phyloP scores from a whole-genome alignment of 2,113 vertebrate species.

The Stomatorhinus ivindoensis region DNA sequence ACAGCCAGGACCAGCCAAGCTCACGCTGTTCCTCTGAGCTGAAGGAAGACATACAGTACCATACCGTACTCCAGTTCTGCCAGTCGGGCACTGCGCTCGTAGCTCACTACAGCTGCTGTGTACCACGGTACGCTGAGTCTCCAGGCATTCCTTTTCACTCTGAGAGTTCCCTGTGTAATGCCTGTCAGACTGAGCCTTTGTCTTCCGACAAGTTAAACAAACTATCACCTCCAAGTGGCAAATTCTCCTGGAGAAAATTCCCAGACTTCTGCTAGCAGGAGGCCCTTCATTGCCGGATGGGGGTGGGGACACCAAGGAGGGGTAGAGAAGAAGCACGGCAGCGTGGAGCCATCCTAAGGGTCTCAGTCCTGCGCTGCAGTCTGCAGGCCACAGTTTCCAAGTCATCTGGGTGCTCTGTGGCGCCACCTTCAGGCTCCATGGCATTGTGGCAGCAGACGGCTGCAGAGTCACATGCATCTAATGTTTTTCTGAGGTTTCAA shows the following conservation, averaged over 20 bases:
- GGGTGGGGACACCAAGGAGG: neutral
- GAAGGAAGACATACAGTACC: neutral
- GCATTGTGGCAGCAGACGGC: neutral
- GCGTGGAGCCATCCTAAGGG: neutral
- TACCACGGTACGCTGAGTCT: neutral
- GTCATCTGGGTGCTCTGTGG: neutral
- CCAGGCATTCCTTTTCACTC: neutral
- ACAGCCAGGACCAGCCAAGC: neutral
- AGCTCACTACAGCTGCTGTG: neutral
- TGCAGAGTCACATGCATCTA: neutral
- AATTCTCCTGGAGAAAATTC: neutral
- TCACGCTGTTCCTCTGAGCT: neutral
- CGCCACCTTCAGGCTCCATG: neutral
- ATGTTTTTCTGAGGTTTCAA: neutral
- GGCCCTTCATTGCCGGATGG: neutral
- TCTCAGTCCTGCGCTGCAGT: neutral
- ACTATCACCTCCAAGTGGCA: neutral
- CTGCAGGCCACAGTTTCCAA: neutral
- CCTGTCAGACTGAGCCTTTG: neutral
- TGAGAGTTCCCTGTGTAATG: neutral
- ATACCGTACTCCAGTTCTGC: neutral
- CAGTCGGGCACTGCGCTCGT: neutral
- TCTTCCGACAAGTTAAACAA: neutral
- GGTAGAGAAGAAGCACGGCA: neutral
- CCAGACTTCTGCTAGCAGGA: neutral